A percentile compares a stretch with the other conserved stretches of the same genome.
These are phyloP conservation scores for Caenorhabditis sp. DNA, from an alignment of 2,888 invertebrate species.

Conservation along the genomic window DNA sequence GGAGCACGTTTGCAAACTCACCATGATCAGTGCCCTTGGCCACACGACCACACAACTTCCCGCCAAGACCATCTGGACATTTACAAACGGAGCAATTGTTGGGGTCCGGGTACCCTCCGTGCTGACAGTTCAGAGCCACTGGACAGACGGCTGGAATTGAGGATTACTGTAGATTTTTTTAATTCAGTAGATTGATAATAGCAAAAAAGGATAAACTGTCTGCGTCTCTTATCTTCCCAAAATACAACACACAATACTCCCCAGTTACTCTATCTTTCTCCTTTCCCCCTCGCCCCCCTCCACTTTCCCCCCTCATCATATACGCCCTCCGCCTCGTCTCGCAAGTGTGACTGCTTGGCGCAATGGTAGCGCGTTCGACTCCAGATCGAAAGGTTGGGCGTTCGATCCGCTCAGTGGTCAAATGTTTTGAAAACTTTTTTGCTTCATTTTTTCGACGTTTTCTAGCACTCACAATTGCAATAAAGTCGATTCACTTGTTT, in stretches of 20 bases:
- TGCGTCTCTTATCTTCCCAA: background rate
- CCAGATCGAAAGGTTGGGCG: slow-evolving; percentile 78
- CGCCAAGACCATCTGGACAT: slow-evolving; percentile 76
- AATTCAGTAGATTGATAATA: too few species aligned
- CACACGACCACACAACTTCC: slow-evolving; percentile 60
- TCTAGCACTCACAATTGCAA: slow-evolving; percentile 73
- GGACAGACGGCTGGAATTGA: slow-evolving; percentile 73
- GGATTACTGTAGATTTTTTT: background rate
- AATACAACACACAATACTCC: background rate
- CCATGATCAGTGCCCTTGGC: slow-evolving; percentile 63
- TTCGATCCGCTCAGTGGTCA: slow-evolving; percentile 78
- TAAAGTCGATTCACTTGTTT: slow-evolving; percentile 81
- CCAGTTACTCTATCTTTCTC: background rate
- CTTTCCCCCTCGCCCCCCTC: background rate
- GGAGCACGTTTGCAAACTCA: background rate
- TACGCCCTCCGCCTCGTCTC: background rate
- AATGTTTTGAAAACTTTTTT: slow-evolving; percentile 61
- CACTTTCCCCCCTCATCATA: background rate
- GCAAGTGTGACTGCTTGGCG: slow-evolving; percentile 70
- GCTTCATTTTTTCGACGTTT: background rate
- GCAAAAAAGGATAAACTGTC: too few species aligned
- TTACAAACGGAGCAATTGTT: slow-evolving; percentile 79
- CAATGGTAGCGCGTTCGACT: slow-evolving; percentile 78
- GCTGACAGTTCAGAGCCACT: slow-evolving; percentile 65
- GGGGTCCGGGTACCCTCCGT: slow-evolving; percentile 80